Evolutionary conservation across 2,113 vertebrate genomes (phyloP).

Genomic region (Coracopsis vasa): DNA sequence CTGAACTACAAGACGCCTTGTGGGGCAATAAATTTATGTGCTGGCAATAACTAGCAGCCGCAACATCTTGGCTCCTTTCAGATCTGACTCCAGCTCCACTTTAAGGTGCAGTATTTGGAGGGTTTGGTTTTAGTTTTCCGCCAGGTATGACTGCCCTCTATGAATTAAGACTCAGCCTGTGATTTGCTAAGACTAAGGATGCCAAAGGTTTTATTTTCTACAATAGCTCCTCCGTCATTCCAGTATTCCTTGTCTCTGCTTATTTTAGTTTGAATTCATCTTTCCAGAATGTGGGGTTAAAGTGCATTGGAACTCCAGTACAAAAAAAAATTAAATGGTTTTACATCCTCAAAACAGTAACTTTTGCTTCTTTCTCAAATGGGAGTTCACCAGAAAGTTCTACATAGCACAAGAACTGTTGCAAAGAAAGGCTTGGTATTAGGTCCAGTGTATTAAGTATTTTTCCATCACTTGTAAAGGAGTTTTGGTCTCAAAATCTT

Average conservation of each 20-base stretch:
- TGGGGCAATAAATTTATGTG: not conserved
- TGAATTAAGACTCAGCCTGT: not conserved
- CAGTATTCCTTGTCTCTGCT: not conserved
- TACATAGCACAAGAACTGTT: not conserved
- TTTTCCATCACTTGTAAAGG: not conserved
- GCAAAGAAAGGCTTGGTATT: not conserved
- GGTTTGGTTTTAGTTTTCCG: not conserved
- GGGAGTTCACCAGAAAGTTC: not conserved
- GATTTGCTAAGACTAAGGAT: not conserved
- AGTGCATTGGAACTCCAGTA: not conserved
- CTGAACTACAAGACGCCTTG: not conserved
- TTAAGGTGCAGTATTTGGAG: not conserved
- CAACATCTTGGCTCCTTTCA: not conserved
- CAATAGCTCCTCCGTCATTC: constrained; percentile 12
- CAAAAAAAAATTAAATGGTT: not conserved
- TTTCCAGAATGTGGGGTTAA: not conserved
- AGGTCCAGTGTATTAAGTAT: not conserved
- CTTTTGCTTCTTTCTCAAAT: not conserved
- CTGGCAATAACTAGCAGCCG: not conserved
- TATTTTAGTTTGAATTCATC: constrained; percentile 36
- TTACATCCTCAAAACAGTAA: not conserved
- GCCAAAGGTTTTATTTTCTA: constrained; percentile 10
- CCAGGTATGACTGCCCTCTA: not conserved
- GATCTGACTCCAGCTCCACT: not conserved
- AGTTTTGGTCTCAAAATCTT: not conserved